Evolutionary conservation across 2,797 vertebrate species (phyloP).

Genomic region (Neomorphus geoffroyi): DNA sequence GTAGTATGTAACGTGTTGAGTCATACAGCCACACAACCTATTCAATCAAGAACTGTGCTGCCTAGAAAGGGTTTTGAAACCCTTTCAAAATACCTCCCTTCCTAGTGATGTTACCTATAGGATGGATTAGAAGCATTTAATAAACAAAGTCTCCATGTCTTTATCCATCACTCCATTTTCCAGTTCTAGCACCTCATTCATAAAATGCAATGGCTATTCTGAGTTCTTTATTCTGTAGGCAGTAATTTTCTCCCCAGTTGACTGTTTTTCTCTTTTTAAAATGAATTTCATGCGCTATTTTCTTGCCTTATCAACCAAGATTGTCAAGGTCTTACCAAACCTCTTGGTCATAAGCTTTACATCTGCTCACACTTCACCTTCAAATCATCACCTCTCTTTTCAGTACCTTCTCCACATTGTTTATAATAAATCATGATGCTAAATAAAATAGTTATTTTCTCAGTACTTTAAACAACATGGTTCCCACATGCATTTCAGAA

Average conservation of each 20-base stretch:
- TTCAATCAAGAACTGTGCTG: not conserved
- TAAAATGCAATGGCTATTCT: not conserved
- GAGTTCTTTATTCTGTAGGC: not conserved
- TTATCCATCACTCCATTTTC: not conserved
- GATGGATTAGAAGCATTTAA: not conserved
- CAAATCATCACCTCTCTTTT: not conserved
- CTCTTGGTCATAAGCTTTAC: not conserved
- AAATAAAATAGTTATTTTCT: not conserved
- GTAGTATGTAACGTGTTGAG: rapidly evolving
- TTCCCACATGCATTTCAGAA: not conserved
- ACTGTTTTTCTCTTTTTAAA: not conserved
- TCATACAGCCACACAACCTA: not conserved
- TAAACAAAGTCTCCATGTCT: not conserved
- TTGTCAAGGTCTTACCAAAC: not conserved
- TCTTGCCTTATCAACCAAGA: not conserved
- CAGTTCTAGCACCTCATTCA: not conserved
- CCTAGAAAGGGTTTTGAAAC: not conserved
- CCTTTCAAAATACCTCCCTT: not conserved
- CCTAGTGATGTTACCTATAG: not conserved
- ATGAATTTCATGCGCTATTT: not conserved
- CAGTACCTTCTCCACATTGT: not conserved
- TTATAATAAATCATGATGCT: not conserved
- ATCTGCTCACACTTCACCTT: not conserved
- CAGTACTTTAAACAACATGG: not conserved
- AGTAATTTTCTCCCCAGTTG: not conserved